A percentile compares a stretch with the other conserved stretches of the same genome.
Conservation (phyloP, 2,888 invertebrate genomes). For the Napeogenes sylphis region DNA sequence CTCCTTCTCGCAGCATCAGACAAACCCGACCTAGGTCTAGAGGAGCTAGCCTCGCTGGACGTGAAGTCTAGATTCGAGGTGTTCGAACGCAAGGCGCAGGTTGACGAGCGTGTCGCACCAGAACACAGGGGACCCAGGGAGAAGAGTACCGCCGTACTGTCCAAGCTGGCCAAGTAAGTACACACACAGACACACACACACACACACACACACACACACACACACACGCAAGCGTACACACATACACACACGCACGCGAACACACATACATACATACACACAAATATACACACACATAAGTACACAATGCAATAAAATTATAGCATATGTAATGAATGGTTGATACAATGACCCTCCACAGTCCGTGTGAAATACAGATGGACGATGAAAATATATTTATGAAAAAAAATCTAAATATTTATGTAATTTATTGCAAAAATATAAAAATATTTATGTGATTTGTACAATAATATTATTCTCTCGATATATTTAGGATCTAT, state of each 20-base stretch:
- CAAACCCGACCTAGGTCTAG: slow-evolving; percentile 90
- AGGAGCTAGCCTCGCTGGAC: slow-evolving; percentile 88
- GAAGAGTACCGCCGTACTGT: slow-evolving; percentile 84
- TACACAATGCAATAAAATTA: too few species aligned
- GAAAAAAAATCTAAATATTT: too few species aligned
- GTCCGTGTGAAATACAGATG: too few species aligned
- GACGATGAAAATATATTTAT: too few species aligned
- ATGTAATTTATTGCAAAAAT: too few species aligned
- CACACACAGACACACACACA: background rate
- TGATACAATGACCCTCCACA: too few species aligned
- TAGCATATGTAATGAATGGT: too few species aligned
- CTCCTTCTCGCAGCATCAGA: slow-evolving; percentile 81
- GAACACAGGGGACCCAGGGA: slow-evolving; percentile 52
- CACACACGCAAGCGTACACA: background rate
- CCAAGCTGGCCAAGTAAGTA: slow-evolving; percentile 87
- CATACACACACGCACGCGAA: background rate
- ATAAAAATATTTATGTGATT: too few species aligned
- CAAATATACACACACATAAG: too few species aligned
- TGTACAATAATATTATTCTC: too few species aligned
- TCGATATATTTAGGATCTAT: too few species aligned
- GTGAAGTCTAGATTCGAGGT: slow-evolving; percentile 91
- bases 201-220: background rate
- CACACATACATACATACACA: too few species aligned
- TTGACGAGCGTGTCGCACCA: slow-evolving; percentile 53
- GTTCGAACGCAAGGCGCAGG: slow-evolving; percentile 82